phyloP scores from a whole-genome alignment of 2,888 invertebrate genomes.

The Galerucella nymphaeae region DNA sequence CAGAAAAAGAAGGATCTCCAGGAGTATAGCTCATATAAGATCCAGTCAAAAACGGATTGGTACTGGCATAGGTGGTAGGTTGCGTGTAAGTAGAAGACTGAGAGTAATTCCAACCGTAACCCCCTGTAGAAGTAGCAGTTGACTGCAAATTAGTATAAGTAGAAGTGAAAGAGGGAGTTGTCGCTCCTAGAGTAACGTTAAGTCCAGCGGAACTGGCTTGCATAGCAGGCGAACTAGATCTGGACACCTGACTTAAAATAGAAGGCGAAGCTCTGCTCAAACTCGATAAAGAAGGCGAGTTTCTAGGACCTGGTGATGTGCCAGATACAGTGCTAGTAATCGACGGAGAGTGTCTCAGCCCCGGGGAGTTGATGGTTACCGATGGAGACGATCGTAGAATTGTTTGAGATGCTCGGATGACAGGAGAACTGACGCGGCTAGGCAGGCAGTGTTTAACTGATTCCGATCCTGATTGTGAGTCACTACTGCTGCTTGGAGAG shows the following conservation, averaged over 20 bases:
- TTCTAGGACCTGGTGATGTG: conserved; percentile 53
- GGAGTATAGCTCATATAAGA: conserved; percentile 63
- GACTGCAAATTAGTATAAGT: conserved; percentile 57
- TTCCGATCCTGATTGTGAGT: conserved; percentile 83
- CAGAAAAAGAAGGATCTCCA: conserved; percentile 53
- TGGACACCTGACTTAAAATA: conserved; percentile 54
- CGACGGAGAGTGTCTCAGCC: conserved; percentile 53
- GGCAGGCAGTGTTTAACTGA: conserved; percentile 74
- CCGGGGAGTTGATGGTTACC: conserved; percentile 54
- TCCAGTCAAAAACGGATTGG: conserved; percentile 72
- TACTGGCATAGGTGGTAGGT: conserved; percentile 65
- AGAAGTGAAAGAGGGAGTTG: conserved; percentile 60
- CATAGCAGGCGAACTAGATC: conserved; percentile 64
- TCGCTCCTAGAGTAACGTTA: conserved; percentile 70
- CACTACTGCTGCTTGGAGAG: conserved; percentile 83
- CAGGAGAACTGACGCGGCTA: conserved; percentile 63
- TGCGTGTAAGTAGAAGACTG: conserved; percentile 48
- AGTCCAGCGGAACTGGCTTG: conserved; percentile 72
- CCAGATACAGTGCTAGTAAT: conserved; percentile 44
- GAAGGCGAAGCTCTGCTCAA: conserved; percentile 66
- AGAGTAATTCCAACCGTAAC: conserved; percentile 49
- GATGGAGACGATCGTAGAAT: conserved; percentile 64
- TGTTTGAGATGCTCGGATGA: conserved; percentile 61
- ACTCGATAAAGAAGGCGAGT: conserved; percentile 61
- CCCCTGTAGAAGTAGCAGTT: conserved; percentile 13